These are phyloP conservation scores for Pteria penguin DNA, from an alignment of 2,888 invertebrate genomes.

Conservation along the genomic window DNA sequence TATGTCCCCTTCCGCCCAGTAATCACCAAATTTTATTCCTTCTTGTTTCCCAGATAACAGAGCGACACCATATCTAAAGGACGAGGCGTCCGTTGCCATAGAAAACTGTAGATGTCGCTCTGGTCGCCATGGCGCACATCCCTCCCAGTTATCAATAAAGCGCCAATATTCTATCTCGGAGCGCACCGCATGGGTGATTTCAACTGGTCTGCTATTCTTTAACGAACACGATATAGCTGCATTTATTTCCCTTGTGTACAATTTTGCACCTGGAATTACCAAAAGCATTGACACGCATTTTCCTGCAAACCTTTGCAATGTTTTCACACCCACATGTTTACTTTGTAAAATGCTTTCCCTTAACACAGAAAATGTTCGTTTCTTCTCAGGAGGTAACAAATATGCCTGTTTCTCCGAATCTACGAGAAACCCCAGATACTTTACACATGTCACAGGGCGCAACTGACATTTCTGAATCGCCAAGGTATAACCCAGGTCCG, in stretches of 20 bases:
- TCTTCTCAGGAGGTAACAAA: neutral
- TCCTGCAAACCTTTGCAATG: neutral
- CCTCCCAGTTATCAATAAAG: constrained; percentile 31
- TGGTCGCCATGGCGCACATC: constrained; percentile 29
- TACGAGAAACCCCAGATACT: neutral
- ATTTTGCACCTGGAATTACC: neutral
- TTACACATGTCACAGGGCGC: neutral
- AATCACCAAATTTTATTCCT: constrained; percentile 25
- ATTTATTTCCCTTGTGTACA: neutral
- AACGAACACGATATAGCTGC: neutral
- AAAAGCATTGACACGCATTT: neutral
- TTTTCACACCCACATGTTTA: neutral
- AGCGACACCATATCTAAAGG: constrained; percentile 15
- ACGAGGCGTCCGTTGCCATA: constrained; percentile 29
- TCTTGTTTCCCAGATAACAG: neutral
- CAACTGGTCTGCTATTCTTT: neutral
- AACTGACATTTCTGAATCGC: constrained; percentile 13
- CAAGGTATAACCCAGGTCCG: constrained; percentile 30
- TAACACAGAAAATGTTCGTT: too few species aligned
- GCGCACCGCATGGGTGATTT: too few species aligned
- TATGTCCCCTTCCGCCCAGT: constrained; percentile 4
- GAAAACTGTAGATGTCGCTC: constrained; percentile 34
- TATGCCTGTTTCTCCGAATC: neutral
- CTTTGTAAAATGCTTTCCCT: neutral
- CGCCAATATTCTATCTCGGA: constrained; percentile 30